Evolutionary conservation across 2,888 invertebrate genomes (phyloP), one percentile per base, ranked within the genome.

Genomic region (Drosophila parthenogenetica): DNA sequence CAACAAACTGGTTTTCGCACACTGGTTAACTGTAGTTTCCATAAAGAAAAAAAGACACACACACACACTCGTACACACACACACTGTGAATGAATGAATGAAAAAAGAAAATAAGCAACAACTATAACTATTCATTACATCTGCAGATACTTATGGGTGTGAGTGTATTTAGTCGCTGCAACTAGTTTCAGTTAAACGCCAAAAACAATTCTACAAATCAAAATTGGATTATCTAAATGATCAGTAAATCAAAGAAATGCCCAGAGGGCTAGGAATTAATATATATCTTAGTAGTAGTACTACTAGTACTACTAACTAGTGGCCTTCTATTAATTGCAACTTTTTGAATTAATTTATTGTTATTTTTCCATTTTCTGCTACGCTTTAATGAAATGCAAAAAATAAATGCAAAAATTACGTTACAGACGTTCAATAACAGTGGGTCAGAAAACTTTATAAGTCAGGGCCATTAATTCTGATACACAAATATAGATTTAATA

Each of bases 1-100:
- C 67, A 84, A 74, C 76, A 78, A 83, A 81, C 81, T 69, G 81
- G 81, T 84, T 81, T 83, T 73, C 63, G 72, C 76, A 80, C 67
- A 69, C 61, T 57, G 66, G 59, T 65, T 59, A 75, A 68, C 66
- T 68, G 61, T 57, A 73, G 53, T 61, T 64, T 59, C 63, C 58
- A 64, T 50, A 72, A 53, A 61, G 13, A 35, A 11, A 35, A 35
- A 35, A 35, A 35, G 35, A 35, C 54, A 74, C 43, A 65, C 37
- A 59, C 35, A 53, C 7, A 48, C 37, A 4, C 43, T 1, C 8
- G 45, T 13, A 35, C 35, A 13, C 35, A 35, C 57, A 62, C 57
- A 57, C 39, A 48, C 54, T 19, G 43, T 55, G 43, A 43, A 43
- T 55, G 43, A 35, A 55, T 55, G 43, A 43, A 55, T 55, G 54